A percentile compares a stretch with the other conserved stretches of the same genome.
Evolutionary conservation across 2,888 invertebrate genomes (phyloP).

Genomic region (Pollenia labialis): DNA sequence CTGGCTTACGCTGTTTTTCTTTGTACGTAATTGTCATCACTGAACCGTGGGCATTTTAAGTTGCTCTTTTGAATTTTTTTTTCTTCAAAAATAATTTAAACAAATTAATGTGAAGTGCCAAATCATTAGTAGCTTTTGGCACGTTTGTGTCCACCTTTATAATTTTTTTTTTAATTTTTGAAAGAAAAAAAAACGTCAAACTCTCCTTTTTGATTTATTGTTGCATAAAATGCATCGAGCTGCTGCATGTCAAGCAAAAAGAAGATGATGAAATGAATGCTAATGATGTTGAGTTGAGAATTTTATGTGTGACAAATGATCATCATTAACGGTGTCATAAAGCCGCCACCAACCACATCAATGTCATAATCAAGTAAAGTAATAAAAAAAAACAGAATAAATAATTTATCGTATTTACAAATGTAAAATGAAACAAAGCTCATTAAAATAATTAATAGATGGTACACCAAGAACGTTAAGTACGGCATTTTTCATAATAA

Average conservation of each 20-base stretch:
- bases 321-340: slow-evolving; percentile 2
- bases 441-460: slow-evolving; percentile 51
- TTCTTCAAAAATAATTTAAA: slow-evolving; percentile 62
- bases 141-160: slow-evolving; percentile 65
- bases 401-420: not conserved
- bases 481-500: not conserved
- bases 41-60: slow-evolving; percentile 60
- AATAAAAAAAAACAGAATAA: slow-evolving; percentile 24
- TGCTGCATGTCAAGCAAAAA: slow-evolving; percentile 16
- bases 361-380: slow-evolving; percentile 32
- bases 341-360: slow-evolving; percentile 5
- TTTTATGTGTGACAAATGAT: slow-evolving; percentile 60
- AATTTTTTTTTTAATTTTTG: not conserved
- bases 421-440: slow-evolving; percentile 18
- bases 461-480: not conserved
- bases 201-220: slow-evolving; percentile 13
- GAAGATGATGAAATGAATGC: slow-evolving; percentile 31
- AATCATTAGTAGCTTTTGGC: slow-evolving; percentile 67
- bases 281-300: slow-evolving; percentile 65
- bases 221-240: slow-evolving; percentile 54
- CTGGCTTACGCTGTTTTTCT: slow-evolving; percentile 23
- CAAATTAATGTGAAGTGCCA: slow-evolving; percentile 67
- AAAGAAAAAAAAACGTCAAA: not conserved
- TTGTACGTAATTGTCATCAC: slow-evolving; percentile 57
- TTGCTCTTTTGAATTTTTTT: slow-evolving; percentile 3